phyloP scores from a whole-genome alignment of 2,113 vertebrate species.

The Halcyon senegalensis region DNA sequence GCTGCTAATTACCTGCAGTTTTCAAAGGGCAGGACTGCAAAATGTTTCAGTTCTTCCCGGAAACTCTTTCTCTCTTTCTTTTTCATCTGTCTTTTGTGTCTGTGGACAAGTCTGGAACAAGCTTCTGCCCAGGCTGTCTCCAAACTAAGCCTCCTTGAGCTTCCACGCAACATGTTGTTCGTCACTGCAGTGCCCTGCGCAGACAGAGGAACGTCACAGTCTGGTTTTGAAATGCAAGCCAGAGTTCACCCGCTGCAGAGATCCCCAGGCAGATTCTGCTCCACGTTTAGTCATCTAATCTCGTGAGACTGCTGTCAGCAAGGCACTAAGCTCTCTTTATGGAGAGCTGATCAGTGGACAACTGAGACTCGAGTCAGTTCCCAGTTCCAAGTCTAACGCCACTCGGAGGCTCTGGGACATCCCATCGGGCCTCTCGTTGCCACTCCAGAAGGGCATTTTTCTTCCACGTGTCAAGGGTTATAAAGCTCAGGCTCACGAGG shows the following conservation, averaged over 20 bases:
- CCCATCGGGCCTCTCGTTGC: not conserved
- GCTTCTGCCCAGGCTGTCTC: not conserved
- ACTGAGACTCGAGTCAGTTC: accelerated
- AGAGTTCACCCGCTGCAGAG: not conserved
- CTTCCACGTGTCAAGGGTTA: not conserved
- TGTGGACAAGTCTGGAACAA: slow-evolving; percentile 2
- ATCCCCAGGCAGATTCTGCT: not conserved
- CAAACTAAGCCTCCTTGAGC: not conserved
- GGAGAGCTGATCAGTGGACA: not conserved
- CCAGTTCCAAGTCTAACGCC: not conserved
- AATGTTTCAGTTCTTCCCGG: not conserved
- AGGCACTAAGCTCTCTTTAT: not conserved
- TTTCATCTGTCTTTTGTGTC: not conserved
- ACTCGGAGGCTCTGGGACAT: not conserved
- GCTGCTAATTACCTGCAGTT: not conserved
- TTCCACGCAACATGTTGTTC: not conserved
- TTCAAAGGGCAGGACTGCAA: not conserved
- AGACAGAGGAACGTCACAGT: not conserved
- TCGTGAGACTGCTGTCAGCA: not conserved
- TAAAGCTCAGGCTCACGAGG: not conserved
- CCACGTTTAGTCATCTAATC: not conserved
- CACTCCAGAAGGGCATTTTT: accelerated
- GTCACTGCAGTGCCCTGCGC: not conserved
- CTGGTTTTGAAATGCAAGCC: not conserved
- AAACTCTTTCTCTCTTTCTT: not conserved